A percentile compares a stretch with the other conserved stretches of the same genome.
Evolutionary conservation across 2,888 invertebrate genomes (phyloP).

Genomic region (Meteorus cinctellus): DNA sequence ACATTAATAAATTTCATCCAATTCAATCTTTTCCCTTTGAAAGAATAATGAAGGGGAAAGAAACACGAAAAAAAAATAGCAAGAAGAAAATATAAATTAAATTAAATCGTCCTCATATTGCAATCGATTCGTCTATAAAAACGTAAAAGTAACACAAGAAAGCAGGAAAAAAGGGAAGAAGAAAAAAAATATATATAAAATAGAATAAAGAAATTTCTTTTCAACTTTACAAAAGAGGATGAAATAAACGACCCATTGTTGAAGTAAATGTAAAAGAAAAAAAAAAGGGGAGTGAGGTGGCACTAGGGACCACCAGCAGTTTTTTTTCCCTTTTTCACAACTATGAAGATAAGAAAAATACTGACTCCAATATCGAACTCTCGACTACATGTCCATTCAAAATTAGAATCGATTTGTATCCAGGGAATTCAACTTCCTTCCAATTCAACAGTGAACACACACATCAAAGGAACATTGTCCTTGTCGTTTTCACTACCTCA

Average conservation of each 20-base stretch:
- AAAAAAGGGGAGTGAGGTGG: neutral
- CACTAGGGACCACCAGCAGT: neutral
- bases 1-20: too few species aligned
- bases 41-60: neutral
- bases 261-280: neutral
- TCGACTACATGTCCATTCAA: constrained; percentile 30
- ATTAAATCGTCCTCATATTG: neutral
- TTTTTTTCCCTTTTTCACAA: neutral
- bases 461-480: constrained; percentile 24
- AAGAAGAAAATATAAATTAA: neutral
- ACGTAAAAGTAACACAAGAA: neutral
- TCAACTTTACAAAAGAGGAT: neutral
- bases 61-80: neutral
- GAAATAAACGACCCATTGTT: constrained; percentile 4
- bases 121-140: neutral
- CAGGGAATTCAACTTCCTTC: constrained; percentile 17
- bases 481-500: neutral
- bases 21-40: neutral
- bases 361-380: neutral
- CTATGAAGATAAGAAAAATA: constrained; percentile 14
- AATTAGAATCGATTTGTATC: constrained; percentile 44
- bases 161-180: neutral
- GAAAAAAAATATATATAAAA: too few species aligned
- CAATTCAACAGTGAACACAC: constrained; percentile 7
- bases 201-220: neutral